Base-by-base conservation (phyloP, 2,113 vertebrate species). In the Brachyhypopomus gauderio region DNA sequence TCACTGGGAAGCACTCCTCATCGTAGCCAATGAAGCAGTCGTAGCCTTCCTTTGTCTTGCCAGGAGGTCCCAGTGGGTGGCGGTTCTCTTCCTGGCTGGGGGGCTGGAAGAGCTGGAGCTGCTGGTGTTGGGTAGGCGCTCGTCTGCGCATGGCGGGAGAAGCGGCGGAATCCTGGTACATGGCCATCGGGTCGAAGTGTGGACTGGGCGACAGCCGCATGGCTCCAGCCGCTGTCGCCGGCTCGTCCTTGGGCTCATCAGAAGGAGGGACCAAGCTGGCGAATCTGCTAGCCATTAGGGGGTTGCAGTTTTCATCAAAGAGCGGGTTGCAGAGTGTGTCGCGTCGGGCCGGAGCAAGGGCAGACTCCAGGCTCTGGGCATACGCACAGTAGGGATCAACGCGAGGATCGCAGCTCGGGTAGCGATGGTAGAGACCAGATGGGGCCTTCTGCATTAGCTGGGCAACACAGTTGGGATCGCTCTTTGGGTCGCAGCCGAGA, bases 31-130 rank as follows among this genome's bases (percentile, higher is more conserved):
- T 92, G 81, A 86, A 94, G 87, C 94, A 95, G 62, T 93, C 91
- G 5, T 94, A 92, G 71, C 94, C 94, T 59, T 95, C 94, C 77
- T 94, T 94, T 79, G 94, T 95, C 88, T 94, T 93, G 11, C 94
- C 93, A 0, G 92, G 90, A 17, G 92, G 91, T 1, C 92, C 92
- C 62, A 93, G 89, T 52, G 90, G 89, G 71, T 91, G 88, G 64
- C 27, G 88, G 58, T 89, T 83, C n/a, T 93, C 89, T 48, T 80
- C 85, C 14, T 74, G 66, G 11, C n/a, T 79, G 17, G 86, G 19
- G 0, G 89, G 89, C 79, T 89, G 91, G 36, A 90, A 89, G 25
- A 88, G 79, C 56, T 7, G 82, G 41, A 12, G 72, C 22, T 88
- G 75, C 1, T 77, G 45, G 1, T 71, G 77, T 0, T 41, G 85